Evolutionary conservation across 2,797 vertebrate genomes (phyloP), one percentile per base, ranked within the genome.

Genomic region (Glyptemys insculpta): DNA sequence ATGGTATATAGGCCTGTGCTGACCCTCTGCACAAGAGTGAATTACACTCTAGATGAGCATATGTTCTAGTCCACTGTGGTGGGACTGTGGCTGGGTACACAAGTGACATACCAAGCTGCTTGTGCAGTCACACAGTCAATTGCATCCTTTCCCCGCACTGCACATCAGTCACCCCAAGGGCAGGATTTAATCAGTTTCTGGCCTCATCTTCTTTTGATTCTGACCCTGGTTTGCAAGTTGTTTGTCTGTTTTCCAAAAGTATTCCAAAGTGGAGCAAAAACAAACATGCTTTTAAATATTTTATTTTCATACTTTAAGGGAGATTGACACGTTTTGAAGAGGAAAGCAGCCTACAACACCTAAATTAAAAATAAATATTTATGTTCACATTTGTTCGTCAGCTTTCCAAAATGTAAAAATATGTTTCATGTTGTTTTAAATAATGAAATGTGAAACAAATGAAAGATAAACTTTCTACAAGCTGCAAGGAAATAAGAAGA

Each of bases 361-460:
- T 96, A 96, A 97, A 98, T 97, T 96, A 98, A 97, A 97, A 97
- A 97, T 98, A 97, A 97, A 97, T 97, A 97, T 97, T 97, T 96
- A 97, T 97, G 96, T 96, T 97, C 95, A 91, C 92, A 97, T 97
- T 98, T 98, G 96, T 97, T 97, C 96, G 95, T 95, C 96, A 97
- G 94, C 96, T 97, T 98, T 97, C 95, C 84, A 92, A 92, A 97
- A 89, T 96, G 94, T 91, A 90, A 96, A 97, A 96, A 94, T 94
- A 96, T 95, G 95, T 97, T 97, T 97, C 95, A 97, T 98, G 97
- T 98, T 97, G 92, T 96, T 97, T 97, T 97, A 97, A 97, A 97
- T 97, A 96, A 97, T 97, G 96, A 97, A 97, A 96, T 97, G 82
- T 97, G 95, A 94, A 97, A 97, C 96, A 97, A 97, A 97, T 97